A percentile compares a stretch with the other conserved stretches of the same genome.
phyloP scores from a whole-genome alignment of 2,888 invertebrate species.

The Tinea semifulvella region DNA sequence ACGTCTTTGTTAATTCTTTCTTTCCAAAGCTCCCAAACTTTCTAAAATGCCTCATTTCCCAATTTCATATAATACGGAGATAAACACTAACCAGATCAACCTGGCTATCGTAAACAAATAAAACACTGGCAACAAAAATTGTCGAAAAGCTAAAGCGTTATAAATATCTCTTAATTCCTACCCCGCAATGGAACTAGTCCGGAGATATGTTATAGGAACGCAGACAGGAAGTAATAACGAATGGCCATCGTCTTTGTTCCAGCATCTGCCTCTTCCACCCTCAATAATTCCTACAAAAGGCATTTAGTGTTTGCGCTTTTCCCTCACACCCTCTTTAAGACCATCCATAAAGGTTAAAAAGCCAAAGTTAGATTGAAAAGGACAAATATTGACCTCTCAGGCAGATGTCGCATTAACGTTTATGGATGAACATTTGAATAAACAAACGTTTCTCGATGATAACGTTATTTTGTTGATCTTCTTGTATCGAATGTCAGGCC shows the following conservation, averaged over 20 bases:
- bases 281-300: conserved; percentile 6
- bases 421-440: conserved; percentile 58
- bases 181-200: no score
- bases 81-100: conserved; percentile 30
- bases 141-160: no score
- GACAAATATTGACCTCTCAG: conserved; percentile 16
- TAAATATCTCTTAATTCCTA: no score
- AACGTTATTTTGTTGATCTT: conserved; percentile 56
- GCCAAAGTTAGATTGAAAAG: conserved; percentile 3
- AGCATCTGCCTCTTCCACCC: conserved; percentile 3
- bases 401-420: conserved; percentile 23
- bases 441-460: conserved; percentile 53
- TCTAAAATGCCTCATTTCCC: not conserved
- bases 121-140: no score
- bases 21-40: not conserved
- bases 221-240: not conserved
- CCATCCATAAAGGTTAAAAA: conserved; percentile 1
- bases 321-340: conserved; percentile 8
- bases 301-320: not conserved
- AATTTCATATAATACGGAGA: conserved; percentile 19
- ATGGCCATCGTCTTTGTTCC: not conserved
- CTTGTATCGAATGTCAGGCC: conserved; percentile 46
- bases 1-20: conserved; percentile 1
- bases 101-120: no score
- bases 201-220: no score